A percentile compares a stretch with the other conserved stretches of the same genome.
These are phyloP conservation scores for Stictonetta naevosa DNA, from an alignment of 2,113 vertebrate genomes.

Conservation along the genomic window DNA sequence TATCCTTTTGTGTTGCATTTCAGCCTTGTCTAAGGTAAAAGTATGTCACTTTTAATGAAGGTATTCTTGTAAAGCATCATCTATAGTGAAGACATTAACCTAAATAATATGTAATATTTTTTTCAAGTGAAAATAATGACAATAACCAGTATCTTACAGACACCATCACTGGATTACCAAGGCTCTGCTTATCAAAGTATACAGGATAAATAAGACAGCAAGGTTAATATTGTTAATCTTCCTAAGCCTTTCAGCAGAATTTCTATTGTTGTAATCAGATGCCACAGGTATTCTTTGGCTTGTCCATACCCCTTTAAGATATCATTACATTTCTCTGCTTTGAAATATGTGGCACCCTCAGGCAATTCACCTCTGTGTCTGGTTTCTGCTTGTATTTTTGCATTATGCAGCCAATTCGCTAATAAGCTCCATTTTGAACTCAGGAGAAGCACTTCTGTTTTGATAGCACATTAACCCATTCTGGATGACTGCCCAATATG, in stretches of 20 bases:
- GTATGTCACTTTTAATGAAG: not conserved
- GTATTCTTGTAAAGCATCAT: not conserved
- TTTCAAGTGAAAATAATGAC: not conserved
- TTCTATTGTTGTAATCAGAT: conserved; percentile 54
- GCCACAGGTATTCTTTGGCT: conserved; percentile 52
- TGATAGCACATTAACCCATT: not conserved
- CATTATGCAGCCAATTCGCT: conserved; percentile 16
- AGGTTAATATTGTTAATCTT: conserved; percentile 27
- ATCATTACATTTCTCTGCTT: conserved; percentile 66
- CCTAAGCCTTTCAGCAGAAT: conserved; percentile 48
- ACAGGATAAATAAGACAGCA: not conserved
- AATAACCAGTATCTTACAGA: not conserved
- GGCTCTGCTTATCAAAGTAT: not conserved
- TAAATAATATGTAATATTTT: not conserved
- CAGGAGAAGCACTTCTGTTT: not conserved
- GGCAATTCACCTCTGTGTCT: conserved; percentile 62
- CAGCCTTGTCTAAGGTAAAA: not conserved
- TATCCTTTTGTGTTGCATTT: not conserved
- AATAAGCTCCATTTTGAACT: conserved; percentile 20
- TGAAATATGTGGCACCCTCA: conserved; percentile 70
- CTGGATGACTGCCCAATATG: not conserved
- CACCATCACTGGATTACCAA: not conserved
- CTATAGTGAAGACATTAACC: not conserved
- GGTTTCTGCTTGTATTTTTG: conserved; percentile 51
- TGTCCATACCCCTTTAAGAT: conserved; percentile 58